Percentiles rank a stretch among this genome's conserved stretches.
Conservation (phyloP, 1,140 invertebrate genomes). For the Conus ventricosus region DNA sequence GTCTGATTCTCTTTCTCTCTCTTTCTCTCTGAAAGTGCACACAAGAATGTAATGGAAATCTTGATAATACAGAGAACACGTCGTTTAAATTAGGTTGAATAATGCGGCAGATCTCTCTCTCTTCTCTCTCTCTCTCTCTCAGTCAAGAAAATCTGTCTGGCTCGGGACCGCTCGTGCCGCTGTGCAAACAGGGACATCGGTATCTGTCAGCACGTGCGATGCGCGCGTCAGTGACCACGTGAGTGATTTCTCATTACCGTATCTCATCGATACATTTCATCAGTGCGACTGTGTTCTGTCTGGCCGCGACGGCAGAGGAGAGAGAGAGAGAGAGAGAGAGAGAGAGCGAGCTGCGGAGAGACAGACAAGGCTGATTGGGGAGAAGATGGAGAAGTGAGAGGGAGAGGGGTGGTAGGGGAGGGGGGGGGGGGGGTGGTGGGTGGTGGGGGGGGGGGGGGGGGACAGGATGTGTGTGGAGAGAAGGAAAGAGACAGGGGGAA, state of each 20-base stretch:
- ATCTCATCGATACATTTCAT: background rate
- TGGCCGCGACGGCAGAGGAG: background rate
- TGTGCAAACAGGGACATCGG: conserved; percentile 4
- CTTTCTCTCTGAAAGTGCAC: background rate
- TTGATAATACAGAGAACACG: too few species aligned
- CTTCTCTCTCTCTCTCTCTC: background rate
- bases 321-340: background rate
- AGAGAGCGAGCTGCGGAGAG: background rate
- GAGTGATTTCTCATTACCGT: conserved; percentile 15
- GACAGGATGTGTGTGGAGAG: background rate
- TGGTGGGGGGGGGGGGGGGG: background rate
- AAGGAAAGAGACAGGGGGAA: background rate
- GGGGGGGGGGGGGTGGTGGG: background rate
- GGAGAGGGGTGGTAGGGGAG: background rate
- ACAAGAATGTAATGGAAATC: too few species aligned
- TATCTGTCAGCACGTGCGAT: background rate
- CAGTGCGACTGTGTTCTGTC: background rate
- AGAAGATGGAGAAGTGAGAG: background rate
- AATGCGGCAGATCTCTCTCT: background rate
- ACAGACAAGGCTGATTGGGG: background rate
- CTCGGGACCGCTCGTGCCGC: background rate
- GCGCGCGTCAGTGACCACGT: background rate
- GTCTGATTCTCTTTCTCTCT: background rate
- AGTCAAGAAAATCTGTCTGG: background rate
- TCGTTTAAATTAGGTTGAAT: too few species aligned